phyloP scores from a whole-genome alignment of 2,888 invertebrate genomes.

The Agonum fuliginosum region DNA sequence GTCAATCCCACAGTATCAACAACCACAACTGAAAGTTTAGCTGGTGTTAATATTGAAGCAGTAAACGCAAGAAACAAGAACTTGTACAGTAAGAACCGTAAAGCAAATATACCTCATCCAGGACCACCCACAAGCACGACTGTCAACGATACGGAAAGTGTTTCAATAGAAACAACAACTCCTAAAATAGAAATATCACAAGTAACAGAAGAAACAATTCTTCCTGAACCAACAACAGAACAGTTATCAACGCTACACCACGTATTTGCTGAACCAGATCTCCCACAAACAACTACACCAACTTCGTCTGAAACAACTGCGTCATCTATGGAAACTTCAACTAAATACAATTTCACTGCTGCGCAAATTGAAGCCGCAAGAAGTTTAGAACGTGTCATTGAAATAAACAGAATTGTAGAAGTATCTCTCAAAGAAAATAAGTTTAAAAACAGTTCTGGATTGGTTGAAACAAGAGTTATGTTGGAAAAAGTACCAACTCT shows the following conservation, averaged over 20 bases:
- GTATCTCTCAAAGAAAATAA: conserved; percentile 80
- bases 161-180: conserved; percentile 60
- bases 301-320: conserved; percentile 66
- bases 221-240: conserved; percentile 58
- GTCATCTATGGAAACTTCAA: conserved; percentile 65
- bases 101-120: conserved; percentile 68
- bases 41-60: conserved; percentile 73
- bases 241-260: conserved; percentile 69
- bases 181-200: conserved; percentile 49
- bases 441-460: conserved; percentile 73
- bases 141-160: conserved; percentile 38
- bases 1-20: conserved; percentile 19
- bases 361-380: conserved; percentile 69
- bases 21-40: conserved; percentile 62
- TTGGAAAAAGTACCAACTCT: conserved; percentile 78
- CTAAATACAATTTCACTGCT: conserved; percentile 69
- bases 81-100: conserved; percentile 72
- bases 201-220: conserved; percentile 58
- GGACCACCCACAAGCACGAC: conserved; percentile 52
- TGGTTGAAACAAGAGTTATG: conserved; percentile 75
- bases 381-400: conserved; percentile 78
- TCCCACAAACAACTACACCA: conserved; percentile 57
- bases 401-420: conserved; percentile 82
- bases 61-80: conserved; percentile 75
- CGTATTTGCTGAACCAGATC: conserved; percentile 71